Evolutionary conservation across 2,797 vertebrate genomes (phyloP), one percentile per base, ranked within the genome.

Genomic region (Alosa sapidissima): DNA sequence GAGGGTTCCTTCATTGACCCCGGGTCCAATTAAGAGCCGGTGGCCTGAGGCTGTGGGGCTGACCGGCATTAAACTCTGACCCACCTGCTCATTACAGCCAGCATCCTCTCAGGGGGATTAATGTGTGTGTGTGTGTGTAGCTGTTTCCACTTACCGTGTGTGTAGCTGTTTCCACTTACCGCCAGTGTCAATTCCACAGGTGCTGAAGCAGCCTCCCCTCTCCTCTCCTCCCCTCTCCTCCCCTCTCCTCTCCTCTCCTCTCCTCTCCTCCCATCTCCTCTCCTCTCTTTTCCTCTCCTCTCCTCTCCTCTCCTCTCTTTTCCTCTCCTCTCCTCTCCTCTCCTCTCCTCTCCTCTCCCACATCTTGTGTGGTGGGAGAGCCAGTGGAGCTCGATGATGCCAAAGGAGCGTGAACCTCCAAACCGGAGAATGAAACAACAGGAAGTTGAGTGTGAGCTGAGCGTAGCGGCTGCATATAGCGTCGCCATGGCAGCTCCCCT

Each of bases 1-100:
- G 90, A 93, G 92, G 87, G 89, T 89, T 91, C 90, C 89, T 92
- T 91, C 93, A 91, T 90, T 91, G 86, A 92, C 89, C 90, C 87
- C 68, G 19, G 87, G 86, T 19, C 90, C 91, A 91, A 94, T 95
- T 93, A 93, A 92, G 87, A 88, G 89, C 90, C 92, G 90, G 91
- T 48, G 81, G 68, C 83, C 83, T 86, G 88, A 87, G 89, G 91
- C 84, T 83, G 33, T 8, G 36, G 33, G 2, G 55, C 85, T 89
- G 81, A 45, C 89, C 89, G 85, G 68, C 68, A 41, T 75, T 92
- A 87, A 92, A 90, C 58, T 81, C 84, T 90, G 90, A 91, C 90
- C 91, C 87, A 54, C 62, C 87, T 62, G 84, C 81, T 85, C 24
- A 72, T 65, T 85, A 72, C 45, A 81, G 47, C 83, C 82, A 0